Conservation (phyloP, 1,140 invertebrate genomes). For the Euura saliciscinereae region DNA sequence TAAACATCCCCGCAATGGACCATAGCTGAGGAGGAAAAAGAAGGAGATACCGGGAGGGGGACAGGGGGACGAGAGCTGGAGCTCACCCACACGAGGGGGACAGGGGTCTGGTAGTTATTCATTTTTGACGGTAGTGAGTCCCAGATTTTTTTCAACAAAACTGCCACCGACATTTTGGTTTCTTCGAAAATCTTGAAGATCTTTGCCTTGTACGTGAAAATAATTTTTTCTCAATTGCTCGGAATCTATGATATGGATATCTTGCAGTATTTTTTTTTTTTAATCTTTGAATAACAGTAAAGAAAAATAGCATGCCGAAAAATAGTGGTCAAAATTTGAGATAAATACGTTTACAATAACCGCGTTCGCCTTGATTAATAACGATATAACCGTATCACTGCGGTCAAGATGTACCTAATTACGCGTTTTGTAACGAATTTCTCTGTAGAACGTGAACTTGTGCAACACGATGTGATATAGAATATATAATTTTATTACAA, state of each 20-base stretch:
- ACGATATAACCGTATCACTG: not conserved
- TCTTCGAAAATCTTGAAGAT: too few species aligned
- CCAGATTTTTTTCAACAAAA: conserved; percentile 60
- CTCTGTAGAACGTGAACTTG: too few species aligned
- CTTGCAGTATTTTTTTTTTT: not conserved
- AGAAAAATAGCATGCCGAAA: too few species aligned
- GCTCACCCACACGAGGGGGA: conserved; percentile 4
- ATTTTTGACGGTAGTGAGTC: conserved; percentile 52
- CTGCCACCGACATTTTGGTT: conserved; percentile 15
- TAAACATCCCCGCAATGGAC: conserved; percentile 48
- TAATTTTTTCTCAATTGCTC: not conserved
- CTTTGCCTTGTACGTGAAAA: not conserved
- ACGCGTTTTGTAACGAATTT: too few species aligned
- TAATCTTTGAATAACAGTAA: not conserved
- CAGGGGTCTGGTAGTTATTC: conserved; percentile 54
- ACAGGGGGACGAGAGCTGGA: conserved; percentile 8
- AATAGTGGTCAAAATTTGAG: not conserved
- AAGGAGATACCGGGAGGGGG: conserved; percentile 40
- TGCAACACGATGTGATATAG: too few species aligned
- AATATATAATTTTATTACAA: too few species aligned
- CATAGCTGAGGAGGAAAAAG: conserved; percentile 35
- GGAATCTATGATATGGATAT: not conserved
- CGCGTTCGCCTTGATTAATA: not conserved
- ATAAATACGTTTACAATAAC: not conserved
- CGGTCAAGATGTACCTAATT: too few species aligned